Percentiles rank a stretch among this genome's conserved stretches.
Evolutionary conservation across 1,140 invertebrate species (phyloP).

Genomic region (Drosophila seguyi): DNA sequence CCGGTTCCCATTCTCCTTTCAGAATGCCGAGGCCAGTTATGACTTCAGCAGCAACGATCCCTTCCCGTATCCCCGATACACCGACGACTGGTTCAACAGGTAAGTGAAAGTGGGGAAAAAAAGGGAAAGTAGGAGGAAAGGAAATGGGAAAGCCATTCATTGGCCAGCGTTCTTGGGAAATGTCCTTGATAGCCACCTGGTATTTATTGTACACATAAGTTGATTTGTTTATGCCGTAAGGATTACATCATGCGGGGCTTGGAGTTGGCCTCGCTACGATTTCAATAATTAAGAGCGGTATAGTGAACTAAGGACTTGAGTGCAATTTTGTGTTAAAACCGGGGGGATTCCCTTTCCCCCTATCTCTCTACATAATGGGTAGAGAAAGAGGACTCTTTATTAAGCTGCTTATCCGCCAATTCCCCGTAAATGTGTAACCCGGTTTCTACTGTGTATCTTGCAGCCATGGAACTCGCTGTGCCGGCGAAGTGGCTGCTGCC

Average conservation of each 20-base stretch:
- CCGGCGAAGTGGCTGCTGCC: conserved; percentile 98
- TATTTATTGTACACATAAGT: conserved; percentile 15
- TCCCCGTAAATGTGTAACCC: conserved; percentile 25
- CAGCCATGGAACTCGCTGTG: conserved; percentile 98
- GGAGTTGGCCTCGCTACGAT: background rate
- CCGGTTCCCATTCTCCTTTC: conserved; percentile 44
- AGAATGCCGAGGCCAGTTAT: conserved; percentile 98
- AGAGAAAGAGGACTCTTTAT: conserved; percentile 37
- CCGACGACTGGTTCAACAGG: conserved; percentile 99
- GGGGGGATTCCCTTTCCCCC: background rate
- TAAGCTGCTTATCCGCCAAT: conserved; percentile 45
- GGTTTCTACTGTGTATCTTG: conserved; percentile 44
- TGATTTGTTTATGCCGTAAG: conserved; percentile 24
- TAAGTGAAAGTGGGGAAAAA: conserved; percentile 85
- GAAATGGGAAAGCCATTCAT: background rate
- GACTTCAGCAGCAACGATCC: conserved; percentile 99
- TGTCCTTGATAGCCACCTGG: background rate
- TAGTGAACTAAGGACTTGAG: conserved; percentile 1
- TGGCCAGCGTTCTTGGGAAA: conserved; percentile 2
- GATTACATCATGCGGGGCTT: background rate
- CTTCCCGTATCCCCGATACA: conserved; percentile 98
- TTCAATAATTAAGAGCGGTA: conserved; percentile 23
- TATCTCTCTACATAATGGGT: conserved; percentile 29
- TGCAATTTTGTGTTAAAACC: conserved; percentile 9
- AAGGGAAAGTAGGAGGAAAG: conserved; percentile 68